Base-by-base conservation (phyloP, 2,888 invertebrate species). In the Nowickia ferox region DNA sequence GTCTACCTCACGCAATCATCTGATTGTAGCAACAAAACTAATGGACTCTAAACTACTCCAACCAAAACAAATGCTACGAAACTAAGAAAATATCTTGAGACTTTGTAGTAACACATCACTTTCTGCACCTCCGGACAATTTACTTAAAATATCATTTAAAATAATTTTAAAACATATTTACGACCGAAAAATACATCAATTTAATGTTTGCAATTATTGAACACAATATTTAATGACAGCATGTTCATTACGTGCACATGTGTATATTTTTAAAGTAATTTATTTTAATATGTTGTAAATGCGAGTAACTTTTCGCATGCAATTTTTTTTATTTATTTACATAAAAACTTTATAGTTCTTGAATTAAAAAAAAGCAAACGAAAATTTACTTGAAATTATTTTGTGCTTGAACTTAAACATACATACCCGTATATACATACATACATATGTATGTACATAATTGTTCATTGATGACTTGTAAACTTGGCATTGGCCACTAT, bases 401-500 rank as follows among this genome's bases (percentile, higher is more conserved):
- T 51, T 57, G 22, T 74, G 57, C 48, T 72, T 80, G 80, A 57
- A 79, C 72, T 74, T 80, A 46, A 69, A 69, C 48, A 59, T 30
- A 30, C 30, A 30, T 30, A 30, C 30, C n/a, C n/a, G 6, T 30
- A 30, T 6, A 0, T 30, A 30, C 6, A 6, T 30, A 4, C 4
- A 4, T 4, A 30, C 4, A 4, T 30, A 30, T 4, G 2, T 30
- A 30, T 30, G 30, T 30, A 30, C 5, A 30, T 77, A 66, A 65
- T 66, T 74, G 80, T 80, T 48, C 55, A 40, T 19, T 55, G 53
- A 57, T 46, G 55, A 66, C 72, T 57, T 66, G 48, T 74, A 68
- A 81, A 59, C 74, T 68, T 81, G 74, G 44, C 74, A 74, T 66
- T 74, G 80, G 66, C 74, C 51, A 17, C 59, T 59, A 81, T 74